These are phyloP conservation scores for Nannoperca australis DNA, from an alignment of 2,797 vertebrate species.

Conservation along the genomic window DNA sequence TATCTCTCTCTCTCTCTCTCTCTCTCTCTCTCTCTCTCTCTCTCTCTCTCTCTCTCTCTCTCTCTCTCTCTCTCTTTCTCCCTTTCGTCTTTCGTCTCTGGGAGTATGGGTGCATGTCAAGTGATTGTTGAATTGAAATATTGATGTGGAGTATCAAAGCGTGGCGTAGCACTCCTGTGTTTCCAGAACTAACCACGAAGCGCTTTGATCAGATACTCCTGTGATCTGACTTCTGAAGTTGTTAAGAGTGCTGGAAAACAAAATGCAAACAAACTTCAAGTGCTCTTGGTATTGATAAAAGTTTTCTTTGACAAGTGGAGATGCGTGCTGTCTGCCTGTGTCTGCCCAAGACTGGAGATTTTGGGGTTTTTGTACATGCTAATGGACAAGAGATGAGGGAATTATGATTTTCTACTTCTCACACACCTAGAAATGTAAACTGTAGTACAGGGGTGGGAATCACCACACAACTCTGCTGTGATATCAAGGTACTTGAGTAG, in stretches of 20 bases:
- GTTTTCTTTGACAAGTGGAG: slow-evolving; percentile 87
- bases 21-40: too few species aligned
- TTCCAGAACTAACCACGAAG: slow-evolving; percentile 89
- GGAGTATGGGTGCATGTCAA: slow-evolving; percentile 89
- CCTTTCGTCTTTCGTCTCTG: slow-evolving; percentile 85
- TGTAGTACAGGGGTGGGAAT: slow-evolving; percentile 48
- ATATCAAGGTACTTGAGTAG: slow-evolving; percentile 10
- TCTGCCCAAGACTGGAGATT: slow-evolving; percentile 78
- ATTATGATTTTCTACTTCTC: slow-evolving; percentile 64
- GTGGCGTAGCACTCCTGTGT: slow-evolving; percentile 88
- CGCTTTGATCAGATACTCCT: slow-evolving; percentile 90
- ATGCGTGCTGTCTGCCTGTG: slow-evolving; percentile 77
- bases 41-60: slow-evolving; percentile 16
- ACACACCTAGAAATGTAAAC: slow-evolving; percentile 50
- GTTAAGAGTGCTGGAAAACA: slow-evolving; percentile 91
- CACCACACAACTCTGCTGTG: slow-evolving; percentile 26
- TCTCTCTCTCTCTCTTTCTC: slow-evolving; percentile 49
- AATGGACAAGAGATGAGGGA: slow-evolving; percentile 81
- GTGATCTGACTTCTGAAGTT: slow-evolving; percentile 92
- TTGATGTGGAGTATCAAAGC: slow-evolving; percentile 92
- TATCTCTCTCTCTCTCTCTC: too few species aligned
- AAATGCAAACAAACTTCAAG: slow-evolving; percentile 93
- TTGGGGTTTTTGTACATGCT: slow-evolving; percentile 74
- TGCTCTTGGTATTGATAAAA: slow-evolving; percentile 89
- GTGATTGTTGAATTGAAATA: slow-evolving; percentile 92